Evolutionary conservation across 53 echinoderm and acorn worm genomes (phyloP), one percentile per base, ranked within the genome.

Genomic region (Echinarachnius parma): DNA sequence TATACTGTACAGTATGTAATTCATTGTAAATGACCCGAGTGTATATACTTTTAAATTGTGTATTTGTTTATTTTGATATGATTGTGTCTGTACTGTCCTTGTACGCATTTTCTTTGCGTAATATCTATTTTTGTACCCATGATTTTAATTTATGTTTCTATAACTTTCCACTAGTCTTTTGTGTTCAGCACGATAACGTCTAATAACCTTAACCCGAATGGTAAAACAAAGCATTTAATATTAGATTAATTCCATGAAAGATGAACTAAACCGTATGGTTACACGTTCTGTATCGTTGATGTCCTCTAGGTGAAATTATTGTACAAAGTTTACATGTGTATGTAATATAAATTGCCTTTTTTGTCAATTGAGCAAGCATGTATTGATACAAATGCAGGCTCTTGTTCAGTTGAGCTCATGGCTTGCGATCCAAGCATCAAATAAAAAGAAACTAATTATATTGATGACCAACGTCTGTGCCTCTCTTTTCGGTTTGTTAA

Each of bases 301-400:
- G 30, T 15, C 27, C 28, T 36, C 25, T 62, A 34, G 39, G 24
- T 16, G 21, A 26, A 62, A n/a, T n/a, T 33, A 16, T 23, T 69
- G 70, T 69, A 69, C 33, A 69, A 53, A 69, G 33, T 69, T 52
- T 69, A 69, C 52, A 69, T 69, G 70, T 53, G 31, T 69, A 53
- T 69, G 70, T 69, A 69, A 21, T 9, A 69, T 69, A 69, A 69
- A 34, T 50, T 37, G 70, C 70, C 70, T 69, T 69, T n/a, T 61
- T 53, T 53, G 53, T 69, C 53, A 52, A 69, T 35, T 69, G 70
- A 69, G 70, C 70, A 53, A 33, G 53, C 16, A 31, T 69, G 46
- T 69, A 69, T 69, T 69, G 53, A 53, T 69, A 8, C 52, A 52
- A 69, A 69, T 53, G 47, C 11, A 53, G 53, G 20, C 53, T 53